A percentile compares a stretch with the other conserved stretches of the same genome.
Conservation (phyloP, 2,797 vertebrate species). For the Denticeps clupeoides region DNA sequence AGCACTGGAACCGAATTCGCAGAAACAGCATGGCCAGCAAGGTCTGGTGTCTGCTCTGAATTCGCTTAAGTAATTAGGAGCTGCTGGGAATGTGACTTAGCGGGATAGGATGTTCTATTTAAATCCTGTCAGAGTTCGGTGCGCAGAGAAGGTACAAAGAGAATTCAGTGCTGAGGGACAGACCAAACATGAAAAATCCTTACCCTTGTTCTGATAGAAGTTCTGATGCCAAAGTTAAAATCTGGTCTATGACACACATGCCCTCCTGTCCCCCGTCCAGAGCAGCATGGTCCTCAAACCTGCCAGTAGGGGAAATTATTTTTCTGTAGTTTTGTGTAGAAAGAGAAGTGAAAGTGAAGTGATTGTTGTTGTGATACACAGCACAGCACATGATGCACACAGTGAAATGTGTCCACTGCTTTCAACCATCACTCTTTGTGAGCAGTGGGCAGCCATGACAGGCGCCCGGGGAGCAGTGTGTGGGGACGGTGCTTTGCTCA, state of each 20-base stretch:
- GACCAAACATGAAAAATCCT: conserved; percentile 15
- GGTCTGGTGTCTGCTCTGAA: background rate
- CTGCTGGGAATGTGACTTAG: conserved; percentile 27
- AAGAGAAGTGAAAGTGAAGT: background rate
- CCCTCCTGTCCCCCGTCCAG: conserved; percentile 84
- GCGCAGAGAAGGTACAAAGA: background rate
- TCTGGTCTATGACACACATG: conserved; percentile 67
- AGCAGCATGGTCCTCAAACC: conserved; percentile 79
- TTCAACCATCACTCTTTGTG: too few species aligned
- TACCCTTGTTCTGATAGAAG: conserved; percentile 77
- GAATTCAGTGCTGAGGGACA: background rate
- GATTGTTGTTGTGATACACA: background rate
- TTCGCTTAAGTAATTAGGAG: conserved; percentile 28
- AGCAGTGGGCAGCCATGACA: too few species aligned
- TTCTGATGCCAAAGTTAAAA: conserved; percentile 67
- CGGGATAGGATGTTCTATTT: conserved; percentile 25
- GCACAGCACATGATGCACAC: too few species aligned
- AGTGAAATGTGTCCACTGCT: too few species aligned
- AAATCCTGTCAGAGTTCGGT: conserved; percentile 8
- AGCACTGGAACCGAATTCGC: too few species aligned
- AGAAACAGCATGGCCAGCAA: conserved; percentile 22
- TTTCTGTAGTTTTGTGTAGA: background rate
- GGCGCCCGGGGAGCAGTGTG: too few species aligned
- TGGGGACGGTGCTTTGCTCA: too few species aligned
- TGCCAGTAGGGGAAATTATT: conserved; percentile 30